Conservation (phyloP, 2,888 invertebrate genomes). For the Cataglyphis livida region DNA sequence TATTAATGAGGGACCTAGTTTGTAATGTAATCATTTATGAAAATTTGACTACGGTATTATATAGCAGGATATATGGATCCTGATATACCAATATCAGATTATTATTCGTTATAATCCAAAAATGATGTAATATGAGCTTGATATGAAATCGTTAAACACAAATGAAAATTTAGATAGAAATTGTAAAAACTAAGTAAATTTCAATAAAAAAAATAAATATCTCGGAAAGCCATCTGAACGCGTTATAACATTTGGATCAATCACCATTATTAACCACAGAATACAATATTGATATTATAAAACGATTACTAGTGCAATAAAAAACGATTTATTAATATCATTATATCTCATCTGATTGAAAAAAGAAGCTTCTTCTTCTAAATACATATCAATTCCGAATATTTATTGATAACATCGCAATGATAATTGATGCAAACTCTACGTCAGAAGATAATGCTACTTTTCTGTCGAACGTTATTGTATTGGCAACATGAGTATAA, state of each 20-base stretch:
- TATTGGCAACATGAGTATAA: slow-evolving; percentile 3
- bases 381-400: not conserved
- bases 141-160: not conserved
- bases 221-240: not conserved
- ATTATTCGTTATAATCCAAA: not conserved
- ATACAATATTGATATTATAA: slow-evolving; percentile 25
- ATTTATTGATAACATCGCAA: slow-evolving; percentile 23
- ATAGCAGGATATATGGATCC: no score
- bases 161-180: slow-evolving; percentile 3
- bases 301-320: slow-evolving; percentile 22
- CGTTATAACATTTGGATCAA: not conserved
- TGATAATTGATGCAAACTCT: slow-evolving; percentile 22
- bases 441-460: not conserved
- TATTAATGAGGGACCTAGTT: slow-evolving; percentile 6
- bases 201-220: slow-evolving; percentile 14
- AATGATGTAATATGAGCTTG: not conserved
- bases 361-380: not conserved
- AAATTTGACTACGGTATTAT: not conserved
- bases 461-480: slow-evolving; percentile 12
- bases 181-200: not conserved
- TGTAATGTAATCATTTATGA: not conserved
- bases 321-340: slow-evolving; percentile 9
- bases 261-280: not conserved
- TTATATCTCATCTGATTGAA: slow-evolving; percentile 25
- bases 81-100: not conserved